These are phyloP conservation scores for Planococcus citri DNA, from an alignment of 1,140 invertebrate species.

Conservation along the genomic window DNA sequence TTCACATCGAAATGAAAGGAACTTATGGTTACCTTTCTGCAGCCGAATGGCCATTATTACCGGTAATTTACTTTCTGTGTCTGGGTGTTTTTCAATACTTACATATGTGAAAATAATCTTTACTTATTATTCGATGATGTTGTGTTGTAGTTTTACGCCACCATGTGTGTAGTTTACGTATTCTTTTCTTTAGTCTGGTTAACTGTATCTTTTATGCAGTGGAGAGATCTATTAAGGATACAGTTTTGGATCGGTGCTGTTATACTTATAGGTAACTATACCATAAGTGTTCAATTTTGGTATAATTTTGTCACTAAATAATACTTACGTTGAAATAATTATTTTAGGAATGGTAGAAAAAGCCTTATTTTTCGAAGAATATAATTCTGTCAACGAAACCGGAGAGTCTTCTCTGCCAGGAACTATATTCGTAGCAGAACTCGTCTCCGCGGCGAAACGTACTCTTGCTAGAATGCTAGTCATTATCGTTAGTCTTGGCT, in stretches of 20 bases:
- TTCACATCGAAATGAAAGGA: constrained; percentile 40
- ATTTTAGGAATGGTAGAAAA: constrained; percentile 56
- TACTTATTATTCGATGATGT: constrained; percentile 22
- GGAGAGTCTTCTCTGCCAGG: constrained; percentile 49
- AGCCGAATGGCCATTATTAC: constrained; percentile 55
- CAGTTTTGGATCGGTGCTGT: constrained; percentile 93
- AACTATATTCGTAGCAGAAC: constrained; percentile 66
- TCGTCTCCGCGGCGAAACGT: constrained; percentile 76
- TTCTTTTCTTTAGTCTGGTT: constrained; percentile 73
- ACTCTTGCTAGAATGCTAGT: constrained; percentile 83
- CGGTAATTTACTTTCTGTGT: constrained; percentile 36
- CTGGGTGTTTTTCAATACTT: constrained; percentile 12
- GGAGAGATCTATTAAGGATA: constrained; percentile 80
- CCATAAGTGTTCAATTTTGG: background rate
- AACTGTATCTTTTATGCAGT: constrained; percentile 66
- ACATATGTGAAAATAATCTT: background rate
- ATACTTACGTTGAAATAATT: too few species aligned
- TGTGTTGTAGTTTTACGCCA: constrained; percentile 65
- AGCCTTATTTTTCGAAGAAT: constrained; percentile 83
- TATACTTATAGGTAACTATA: constrained; percentile 50
- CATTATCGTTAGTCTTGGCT: constrained; percentile 84
- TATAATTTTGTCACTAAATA: background rate
- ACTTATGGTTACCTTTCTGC: constrained; percentile 59
- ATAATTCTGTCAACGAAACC: constrained; percentile 61
- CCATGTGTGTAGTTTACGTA: constrained; percentile 79